A percentile compares a stretch with the other conserved stretches of the same genome.
These are phyloP conservation scores for Rhinophrynus dorsalis DNA, from an alignment of 2,797 vertebrate species.

Conservation along the genomic window DNA sequence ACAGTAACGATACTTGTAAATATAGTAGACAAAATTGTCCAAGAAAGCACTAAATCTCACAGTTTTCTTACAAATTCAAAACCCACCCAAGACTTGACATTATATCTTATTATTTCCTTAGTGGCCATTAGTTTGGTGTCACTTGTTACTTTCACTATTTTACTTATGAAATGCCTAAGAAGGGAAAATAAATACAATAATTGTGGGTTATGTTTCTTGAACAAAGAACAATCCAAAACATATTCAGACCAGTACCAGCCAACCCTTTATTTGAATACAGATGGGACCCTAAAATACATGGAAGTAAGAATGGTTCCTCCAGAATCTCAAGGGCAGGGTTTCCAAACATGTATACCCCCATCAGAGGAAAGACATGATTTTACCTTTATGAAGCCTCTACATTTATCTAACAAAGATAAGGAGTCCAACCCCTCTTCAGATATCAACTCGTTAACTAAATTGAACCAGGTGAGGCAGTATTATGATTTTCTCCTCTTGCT, in stretches of 20 bases:
- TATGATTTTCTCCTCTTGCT: neutral
- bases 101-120: conserved; percentile 92
- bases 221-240: conserved; percentile 69
- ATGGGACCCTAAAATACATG: conserved; percentile 74
- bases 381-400: neutral
- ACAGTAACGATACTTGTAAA: conserved; percentile 53
- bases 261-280: conserved; percentile 79
- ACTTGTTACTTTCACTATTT: conserved; percentile 79
- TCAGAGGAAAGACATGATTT: conserved; percentile 65
- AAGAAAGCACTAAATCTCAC: conserved; percentile 58
- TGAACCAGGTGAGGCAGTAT: conserved; percentile 67
- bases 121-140: conserved; percentile 82
- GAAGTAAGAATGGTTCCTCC: conserved; percentile 76
- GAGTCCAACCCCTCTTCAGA: conserved; percentile 55
- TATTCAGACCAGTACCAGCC: conserved; percentile 83
- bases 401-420: conserved; percentile 60
- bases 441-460: conserved; percentile 52
- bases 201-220: conserved; percentile 63
- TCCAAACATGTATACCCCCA: conserved; percentile 88
- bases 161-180: conserved; percentile 81
- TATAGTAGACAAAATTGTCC: conserved; percentile 45
- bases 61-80: conserved; percentile 71
- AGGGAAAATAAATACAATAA: conserved; percentile 52
- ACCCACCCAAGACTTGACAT: conserved; percentile 75
- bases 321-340: conserved; percentile 80